A percentile compares a stretch with the other conserved stretches of the same genome.
These are phyloP conservation scores for Ancistrus triradiatus DNA, from an alignment of 2,113 vertebrate genomes.

Conservation along the genomic window DNA sequence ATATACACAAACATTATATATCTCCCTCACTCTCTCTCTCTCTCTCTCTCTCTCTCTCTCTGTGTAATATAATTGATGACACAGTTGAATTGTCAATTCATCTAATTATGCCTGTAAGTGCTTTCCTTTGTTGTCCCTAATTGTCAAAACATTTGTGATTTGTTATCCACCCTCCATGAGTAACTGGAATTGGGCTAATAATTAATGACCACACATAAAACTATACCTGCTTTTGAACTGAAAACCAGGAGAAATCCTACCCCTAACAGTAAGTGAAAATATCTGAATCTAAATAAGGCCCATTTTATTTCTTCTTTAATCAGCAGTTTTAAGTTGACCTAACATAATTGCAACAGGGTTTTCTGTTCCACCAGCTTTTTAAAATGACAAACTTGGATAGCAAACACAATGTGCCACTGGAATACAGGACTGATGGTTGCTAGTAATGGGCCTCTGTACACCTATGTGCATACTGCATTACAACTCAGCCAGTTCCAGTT, in stretches of 20 bases:
- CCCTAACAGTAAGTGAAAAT: constrained; percentile 28
- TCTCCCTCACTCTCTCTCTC: not conserved
- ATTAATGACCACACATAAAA: constrained; percentile 43
- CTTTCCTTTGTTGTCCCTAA: constrained; percentile 56
- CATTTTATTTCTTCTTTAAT: too few relatives aligned
- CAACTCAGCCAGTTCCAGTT: too few relatives aligned
- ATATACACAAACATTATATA: too few relatives aligned
- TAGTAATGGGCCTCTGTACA: too few relatives aligned
- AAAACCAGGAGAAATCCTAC: constrained; percentile 11
- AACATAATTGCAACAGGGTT: too few relatives aligned
- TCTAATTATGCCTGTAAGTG: constrained; percentile 57
- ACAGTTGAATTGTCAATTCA: constrained; percentile 56
- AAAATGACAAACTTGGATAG: too few relatives aligned
- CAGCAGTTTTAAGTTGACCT: too few relatives aligned
- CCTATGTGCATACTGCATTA: too few relatives aligned
- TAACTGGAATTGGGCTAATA: constrained; percentile 28
- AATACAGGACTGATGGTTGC: too few relatives aligned
- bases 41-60: constrained; percentile 28
- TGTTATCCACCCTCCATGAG: constrained; percentile 37
- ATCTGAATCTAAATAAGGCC: too few relatives aligned
- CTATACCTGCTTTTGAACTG: constrained; percentile 15
- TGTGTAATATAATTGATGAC: constrained; percentile 58
- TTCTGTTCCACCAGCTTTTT: too few relatives aligned
- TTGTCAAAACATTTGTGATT: constrained; percentile 44
- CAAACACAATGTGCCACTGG: too few relatives aligned